A percentile compares a stretch with the other conserved stretches of the same genome.
These are phyloP conservation scores for Notarius quadriscutis DNA, from an alignment of 2,113 vertebrate genomes.

Conservation along the genomic window DNA sequence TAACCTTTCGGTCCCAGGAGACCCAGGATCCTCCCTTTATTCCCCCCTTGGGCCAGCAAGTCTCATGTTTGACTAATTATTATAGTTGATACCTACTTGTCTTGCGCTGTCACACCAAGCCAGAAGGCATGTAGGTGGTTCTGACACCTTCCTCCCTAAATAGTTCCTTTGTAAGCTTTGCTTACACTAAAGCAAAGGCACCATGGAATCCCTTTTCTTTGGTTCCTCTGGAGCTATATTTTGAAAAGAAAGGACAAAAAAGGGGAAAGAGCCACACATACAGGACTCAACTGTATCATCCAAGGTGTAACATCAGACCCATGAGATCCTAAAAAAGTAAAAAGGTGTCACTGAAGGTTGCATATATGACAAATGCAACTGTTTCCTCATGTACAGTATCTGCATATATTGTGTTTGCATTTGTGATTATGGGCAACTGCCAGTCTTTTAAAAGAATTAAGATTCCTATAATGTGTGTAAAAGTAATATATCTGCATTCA, in stretches of 20 bases:
- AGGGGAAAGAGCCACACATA: neutral
- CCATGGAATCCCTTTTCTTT: neutral
- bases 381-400: neutral
- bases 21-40: neutral
- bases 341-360: neutral
- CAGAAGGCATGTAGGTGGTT: constrained; percentile 6
- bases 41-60: neutral
- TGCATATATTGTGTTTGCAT: neutral
- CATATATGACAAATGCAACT: neutral
- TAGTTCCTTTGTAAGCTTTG: neutral
- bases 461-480: neutral
- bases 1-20: neutral
- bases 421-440: neutral
- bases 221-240: neutral
- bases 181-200: neutral
- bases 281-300: neutral
- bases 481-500: neutral
- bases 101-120: neutral
- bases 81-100: constrained; percentile 17
- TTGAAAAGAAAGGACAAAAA: neutral
- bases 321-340: neutral
- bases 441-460: neutral
- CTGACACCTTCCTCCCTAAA: neutral
- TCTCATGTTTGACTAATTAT: neutral
- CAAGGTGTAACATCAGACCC: neutral